Percentiles rank a stretch among this genome's conserved stretches.
Conservation (phyloP, 2,113 vertebrate species). For the Mirounga angustirostris region DNA sequence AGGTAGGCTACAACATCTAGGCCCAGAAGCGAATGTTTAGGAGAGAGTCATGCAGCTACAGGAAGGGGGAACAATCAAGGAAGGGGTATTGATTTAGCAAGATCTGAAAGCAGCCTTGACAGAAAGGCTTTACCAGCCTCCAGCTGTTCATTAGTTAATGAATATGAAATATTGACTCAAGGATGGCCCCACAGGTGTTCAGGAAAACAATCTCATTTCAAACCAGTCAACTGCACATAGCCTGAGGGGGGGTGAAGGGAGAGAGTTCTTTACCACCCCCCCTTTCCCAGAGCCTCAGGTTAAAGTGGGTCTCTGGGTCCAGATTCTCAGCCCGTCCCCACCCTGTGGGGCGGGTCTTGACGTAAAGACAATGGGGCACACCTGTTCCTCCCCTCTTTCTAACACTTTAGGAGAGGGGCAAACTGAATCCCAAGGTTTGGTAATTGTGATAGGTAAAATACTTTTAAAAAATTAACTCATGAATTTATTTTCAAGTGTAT, state of each 20-base stretch:
- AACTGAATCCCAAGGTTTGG: neutral
- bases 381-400: neutral
- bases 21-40: neutral
- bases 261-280: accelerated
- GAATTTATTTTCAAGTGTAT: constrained; percentile 46
- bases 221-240: neutral
- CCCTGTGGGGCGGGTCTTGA: neutral
- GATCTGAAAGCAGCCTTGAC: neutral
- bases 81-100: constrained; percentile 21
- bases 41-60: neutral
- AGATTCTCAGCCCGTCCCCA: neutral
- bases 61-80: neutral
- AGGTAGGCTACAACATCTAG: neutral
- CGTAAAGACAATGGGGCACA: constrained; percentile 6
- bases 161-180: constrained; percentile 74
- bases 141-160: constrained; percentile 81
- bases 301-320: neutral
- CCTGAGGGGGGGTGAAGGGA: neutral
- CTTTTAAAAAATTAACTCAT: neutral
- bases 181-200: constrained; percentile 6
- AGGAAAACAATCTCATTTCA: constrained; percentile 55
- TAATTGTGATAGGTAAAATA: neutral
- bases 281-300: neutral
- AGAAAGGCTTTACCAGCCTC: neutral
- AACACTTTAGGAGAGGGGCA: neutral